Evolutionary conservation across 2,113 vertebrate genomes (phyloP).

Genomic region (Nematolebias whitei): DNA sequence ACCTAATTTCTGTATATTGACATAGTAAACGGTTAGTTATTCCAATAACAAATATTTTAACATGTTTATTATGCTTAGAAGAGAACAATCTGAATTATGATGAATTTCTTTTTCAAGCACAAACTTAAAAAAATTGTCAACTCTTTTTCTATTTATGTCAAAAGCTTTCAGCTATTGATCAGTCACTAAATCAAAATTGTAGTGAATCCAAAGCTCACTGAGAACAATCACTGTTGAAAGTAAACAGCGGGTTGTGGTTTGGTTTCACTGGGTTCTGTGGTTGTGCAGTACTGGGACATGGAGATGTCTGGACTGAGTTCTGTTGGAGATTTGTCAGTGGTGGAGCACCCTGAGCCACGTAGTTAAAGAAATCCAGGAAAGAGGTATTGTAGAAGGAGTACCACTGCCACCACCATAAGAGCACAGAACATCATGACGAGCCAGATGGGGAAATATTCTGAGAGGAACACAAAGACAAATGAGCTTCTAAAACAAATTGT

Average conservation of each 20-base stretch:
- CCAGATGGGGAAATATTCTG: constrained; percentile 90
- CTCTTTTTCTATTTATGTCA: constrained; percentile 59
- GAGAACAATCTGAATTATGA: no score
- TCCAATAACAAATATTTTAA: not conserved
- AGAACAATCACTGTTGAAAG: constrained; percentile 29
- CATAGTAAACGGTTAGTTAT: not conserved
- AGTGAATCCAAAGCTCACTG: constrained; percentile 1
- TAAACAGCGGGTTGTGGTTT: constrained; percentile 5
- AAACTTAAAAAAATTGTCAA: no score
- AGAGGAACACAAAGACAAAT: not conserved
- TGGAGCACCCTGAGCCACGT: not conserved
- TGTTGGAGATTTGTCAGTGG: not conserved
- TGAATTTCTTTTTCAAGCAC: no score
- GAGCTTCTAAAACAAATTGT: not conserved
- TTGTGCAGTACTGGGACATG: not conserved
- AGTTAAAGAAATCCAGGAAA: constrained; percentile 88
- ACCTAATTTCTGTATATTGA: no score
- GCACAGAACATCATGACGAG: constrained; percentile 87
- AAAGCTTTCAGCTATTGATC: constrained; percentile 34
- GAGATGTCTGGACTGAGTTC: not conserved
- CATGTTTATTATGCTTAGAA: not conserved
- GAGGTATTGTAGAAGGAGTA: constrained; percentile 86
- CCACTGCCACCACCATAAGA: constrained; percentile 79
- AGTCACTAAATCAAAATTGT: constrained; percentile 20
- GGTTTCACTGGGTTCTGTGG: constrained; percentile 3